Base-by-base conservation (phyloP, 1,140 invertebrate genomes). In the Anoplolepis gracilipes region DNA sequence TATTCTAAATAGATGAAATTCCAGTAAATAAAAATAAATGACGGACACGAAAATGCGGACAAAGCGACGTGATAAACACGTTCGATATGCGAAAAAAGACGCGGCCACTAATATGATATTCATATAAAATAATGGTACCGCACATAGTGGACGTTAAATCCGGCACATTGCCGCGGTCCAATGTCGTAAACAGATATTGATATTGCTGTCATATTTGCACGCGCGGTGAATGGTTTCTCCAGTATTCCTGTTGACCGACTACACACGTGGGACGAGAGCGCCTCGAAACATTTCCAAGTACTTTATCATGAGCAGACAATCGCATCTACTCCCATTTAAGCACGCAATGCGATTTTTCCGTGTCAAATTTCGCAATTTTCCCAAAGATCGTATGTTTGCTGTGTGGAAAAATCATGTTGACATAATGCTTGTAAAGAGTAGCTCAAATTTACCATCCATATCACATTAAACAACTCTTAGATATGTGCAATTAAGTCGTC, bases 131-230 rank as follows among this genome's bases (percentile, higher is more conserved):
- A 90, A 90, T 77, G 62, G 75, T 62, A 33, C 19, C 62, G 49
- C 46, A 49, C 46, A 49, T 11, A 49, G 55, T 4, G 67, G 72
- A 87, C 55, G 75, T 87, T 90, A 90, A 49, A 89, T 65, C 73
- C 55, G 16, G 33, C n/a, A 33, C 78, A 86, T 86, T 59, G 55
- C 59, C 46, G 49, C 55, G 75, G 85, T 25, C 85, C 88, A 89
- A 89, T 89, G 85, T 85, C 88, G 85, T 89, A 90, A 90, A 87
- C 85, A 89, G 85, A 90, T 90, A 90, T 90, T 89, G 88, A 89
- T 90, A 90, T 90, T 89, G 79, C 85, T 65, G 81, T 85, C 85
- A 87, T 90, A 90, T 90, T 90, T 87, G 88, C 73, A 57, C 59
- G 62, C 53, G 39, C 36, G 53, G 22, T 64, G 70, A 69, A 76